A percentile compares a stretch with the other conserved stretches of the same genome.
phyloP scores from a whole-genome alignment of 2,797 vertebrate species.

The Apodemus agrarius region DNA sequence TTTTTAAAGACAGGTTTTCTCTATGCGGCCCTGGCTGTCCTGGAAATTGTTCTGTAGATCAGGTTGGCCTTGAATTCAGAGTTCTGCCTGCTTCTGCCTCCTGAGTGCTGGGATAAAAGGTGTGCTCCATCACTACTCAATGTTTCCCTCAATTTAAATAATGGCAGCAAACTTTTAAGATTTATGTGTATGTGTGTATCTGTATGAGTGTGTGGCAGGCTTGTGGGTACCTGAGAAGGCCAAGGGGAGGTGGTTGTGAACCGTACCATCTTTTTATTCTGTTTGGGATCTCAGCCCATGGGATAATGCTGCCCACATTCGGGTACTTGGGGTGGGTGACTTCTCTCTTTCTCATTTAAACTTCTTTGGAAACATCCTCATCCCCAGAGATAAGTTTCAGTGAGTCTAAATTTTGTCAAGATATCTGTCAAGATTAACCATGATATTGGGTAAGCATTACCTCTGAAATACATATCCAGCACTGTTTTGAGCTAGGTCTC shows the following conservation, averaged over 20 bases:
- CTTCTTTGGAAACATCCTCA: not conserved
- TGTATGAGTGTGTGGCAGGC: not conserved
- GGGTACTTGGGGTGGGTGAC: not conserved
- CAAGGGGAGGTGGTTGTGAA: not conserved
- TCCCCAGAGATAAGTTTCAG: not conserved
- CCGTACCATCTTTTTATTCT: not conserved
- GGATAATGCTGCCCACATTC: not conserved
- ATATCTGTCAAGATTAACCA: not conserved
- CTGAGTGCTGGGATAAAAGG: too few species aligned
- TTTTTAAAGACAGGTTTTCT: too few species aligned
- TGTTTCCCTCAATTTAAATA: not conserved
- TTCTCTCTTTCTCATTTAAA: not conserved
- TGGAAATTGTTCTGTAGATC: too few species aligned
- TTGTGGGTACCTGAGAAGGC: not conserved
- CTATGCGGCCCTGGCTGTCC: too few species aligned
- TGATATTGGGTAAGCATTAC: not conserved
- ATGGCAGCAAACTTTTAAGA: not conserved
- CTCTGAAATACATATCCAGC: not conserved
- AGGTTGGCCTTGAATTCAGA: not conserved
- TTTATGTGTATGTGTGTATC: not conserved
- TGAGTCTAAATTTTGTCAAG: not conserved
- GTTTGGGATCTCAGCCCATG: not conserved
- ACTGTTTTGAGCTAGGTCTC: not conserved
- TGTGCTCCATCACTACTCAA: too few species aligned
- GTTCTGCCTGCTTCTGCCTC: too few species aligned